Conservation (phyloP, 2,888 invertebrate species). For the Drosophila anomalipes region DNA sequence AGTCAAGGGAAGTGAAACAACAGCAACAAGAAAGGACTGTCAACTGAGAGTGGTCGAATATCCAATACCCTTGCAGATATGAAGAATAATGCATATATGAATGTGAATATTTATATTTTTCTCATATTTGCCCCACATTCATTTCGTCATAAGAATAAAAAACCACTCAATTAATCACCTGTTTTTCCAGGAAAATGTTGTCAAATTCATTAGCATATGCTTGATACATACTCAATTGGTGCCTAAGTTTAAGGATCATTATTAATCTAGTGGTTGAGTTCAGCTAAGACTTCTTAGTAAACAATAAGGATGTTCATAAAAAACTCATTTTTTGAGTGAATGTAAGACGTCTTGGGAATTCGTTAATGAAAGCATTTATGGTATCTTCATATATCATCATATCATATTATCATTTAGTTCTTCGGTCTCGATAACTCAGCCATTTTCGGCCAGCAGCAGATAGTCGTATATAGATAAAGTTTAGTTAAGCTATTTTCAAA, state of each 20-base stretch:
- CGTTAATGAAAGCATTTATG: neutral
- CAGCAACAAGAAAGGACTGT: constrained; percentile 17
- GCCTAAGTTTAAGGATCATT: neutral
- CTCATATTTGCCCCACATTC: neutral
- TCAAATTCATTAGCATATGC: neutral
- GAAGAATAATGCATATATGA: neutral
- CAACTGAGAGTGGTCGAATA: neutral
- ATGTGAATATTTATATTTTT: neutral
- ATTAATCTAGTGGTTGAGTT: neutral
- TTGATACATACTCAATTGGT: neutral
- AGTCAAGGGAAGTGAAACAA: constrained; percentile 67
- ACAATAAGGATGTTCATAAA: neutral
- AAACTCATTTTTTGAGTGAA: neutral
- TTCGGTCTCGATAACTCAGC: neutral
- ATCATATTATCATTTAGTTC: neutral
- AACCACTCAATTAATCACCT: neutral
- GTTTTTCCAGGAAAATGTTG: neutral
- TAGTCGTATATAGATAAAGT: neutral
- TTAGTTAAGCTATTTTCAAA: neutral
- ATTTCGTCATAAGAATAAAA: neutral
- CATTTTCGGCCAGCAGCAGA: neutral
- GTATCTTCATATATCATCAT: neutral
- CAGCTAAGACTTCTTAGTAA: neutral
- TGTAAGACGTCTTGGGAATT: neutral
- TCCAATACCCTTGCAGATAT: neutral